Evolutionary conservation across 2,797 vertebrate genomes (phyloP), one percentile per base, ranked within the genome.

Genomic region (Poeciliopsis presidionis): DNA sequence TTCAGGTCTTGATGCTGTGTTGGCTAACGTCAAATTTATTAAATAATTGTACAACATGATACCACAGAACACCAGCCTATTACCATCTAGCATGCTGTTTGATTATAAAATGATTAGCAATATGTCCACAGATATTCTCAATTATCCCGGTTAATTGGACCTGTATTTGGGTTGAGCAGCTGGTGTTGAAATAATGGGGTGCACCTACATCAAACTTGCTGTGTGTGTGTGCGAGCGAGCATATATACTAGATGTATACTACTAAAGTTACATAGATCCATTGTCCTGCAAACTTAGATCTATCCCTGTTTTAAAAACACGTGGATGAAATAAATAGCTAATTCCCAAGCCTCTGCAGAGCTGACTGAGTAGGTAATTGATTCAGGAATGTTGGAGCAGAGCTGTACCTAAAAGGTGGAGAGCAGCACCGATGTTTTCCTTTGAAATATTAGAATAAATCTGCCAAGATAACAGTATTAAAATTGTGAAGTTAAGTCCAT

Each of bases 81-180:
- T 43, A 41, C 12, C 65, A 5, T 22, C 41, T 43, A 41, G 25
- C 12, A 36, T 22, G 5, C 12, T 51, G 74, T 7, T 33, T 61
- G 6, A 11, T 13, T 49, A 2, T 11, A 43, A 36, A 16, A 22
- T 49, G 3, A 3, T 16, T 45, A 22, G 22, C 16, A 6, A 28
- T 22, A 25, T 41, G 14, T 33, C 30, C 63, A 78, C 76, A 86
- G 71, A 78, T 86, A 72, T 76, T 74, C 47, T 30, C 2, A 67
- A 25, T 73, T 25, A 43, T 22, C 33, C 61, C 8, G 47, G 33
- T 6, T 55, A 67, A 74, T 71, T 7, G 55, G 57, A 57, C n/a
- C 20, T 39, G 47, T 22, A 75, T 47, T 22, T 36, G 36, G 45
- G 8, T 36, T 20, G 28, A 11, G 30, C 49, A 65, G 5, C 18